Evolutionary conservation across 2,797 vertebrate species (phyloP), one percentile per base, ranked within the genome.

Genomic region (Gymnoscopelus braueri): DNA sequence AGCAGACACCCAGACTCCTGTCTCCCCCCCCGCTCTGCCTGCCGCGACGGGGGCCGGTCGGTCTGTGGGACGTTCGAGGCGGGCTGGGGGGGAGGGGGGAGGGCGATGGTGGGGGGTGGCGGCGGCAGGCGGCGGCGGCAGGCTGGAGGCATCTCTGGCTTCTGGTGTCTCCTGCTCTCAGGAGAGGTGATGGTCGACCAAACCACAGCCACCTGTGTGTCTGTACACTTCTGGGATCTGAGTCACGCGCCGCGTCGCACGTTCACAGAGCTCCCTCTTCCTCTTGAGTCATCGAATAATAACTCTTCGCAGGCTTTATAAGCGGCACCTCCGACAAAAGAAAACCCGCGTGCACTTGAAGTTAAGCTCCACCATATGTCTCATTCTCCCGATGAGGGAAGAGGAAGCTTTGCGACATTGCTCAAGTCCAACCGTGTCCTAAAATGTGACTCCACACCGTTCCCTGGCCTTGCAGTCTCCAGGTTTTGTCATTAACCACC

Each of bases 1-100:
- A 91, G 77, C 84, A 94, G 91, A 94, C 92, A 90, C 84, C 67
- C 75, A 4, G 79, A 87, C 84, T 92, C 87, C 91, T 83, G 75
- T 83, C 85, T 87, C 65, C 65, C 63, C 70, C 71, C 63, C 70
- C 71, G 53, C 60, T 68, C 73, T 78, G 65, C 69, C 64, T 67
- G 52, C 62, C 71, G 74, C 14, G 67, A 68, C 1, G 26, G 58
- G 26, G 67, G 69, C 77, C 13, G 66, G 63, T 32, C 26, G 48
- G 65, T 74, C 39, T 67, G 54, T 57, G 59, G 48, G 19, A 26
- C 5, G n/a, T 61, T 15, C 11, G 32, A 1, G 11, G 14, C 61
- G 5, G 11, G 59, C 26, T 15, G 56, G 61, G 48, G 49, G 65
- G 26, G 26, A 54, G 61, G 48, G 49, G 65, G 26, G 26, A 54